Evolutionary conservation across 2,888 invertebrate species (phyloP), one percentile per base, ranked within the genome.

Genomic region (Patella caerulea): DNA sequence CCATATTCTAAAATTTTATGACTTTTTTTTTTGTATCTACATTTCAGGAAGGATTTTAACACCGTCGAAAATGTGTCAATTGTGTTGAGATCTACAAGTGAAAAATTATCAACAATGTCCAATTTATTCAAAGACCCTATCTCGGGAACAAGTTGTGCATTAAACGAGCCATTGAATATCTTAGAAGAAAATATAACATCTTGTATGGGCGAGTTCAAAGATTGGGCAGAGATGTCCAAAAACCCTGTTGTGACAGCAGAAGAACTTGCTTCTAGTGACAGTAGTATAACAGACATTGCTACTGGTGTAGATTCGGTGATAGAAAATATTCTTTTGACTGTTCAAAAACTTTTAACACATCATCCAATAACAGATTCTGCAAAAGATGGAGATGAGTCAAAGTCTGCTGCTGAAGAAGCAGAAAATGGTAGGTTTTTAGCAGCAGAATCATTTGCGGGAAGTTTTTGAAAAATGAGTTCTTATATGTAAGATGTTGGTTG

Each of bases 281-380:
- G 3, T 11, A 65, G 11, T 19, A 72, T 76, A 9, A 12, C 73
- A 3, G 72, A 71, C 34, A 85, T 83, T 79, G 78, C 80, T 45
- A 77, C 71, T n/a, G 83, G 88, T 77, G 77, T 93, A 17, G 93
- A 94, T 80, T 88, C 90, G 75, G 86, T 94, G 65, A 87, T 94
- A 0, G 93, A 93, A 75, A 91, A 89, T 71, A 91, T 94, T 69
- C 91, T 95, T 17, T 83, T 94, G 14, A 92, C 93, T 0, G 91
- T 95, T 78, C 94, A 95, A 88, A 93, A 93, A 82, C 91, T 94
- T 45, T 94, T 93, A 82, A 94, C 94, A 86, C 92, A 93, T 79
- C 92, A 65, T 24, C 24, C 65, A 65, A 12, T 65, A 14, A 24
- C 14, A 2, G 24, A 86, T 85, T 88, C 19, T 81, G 82, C 69